These are phyloP conservation scores for Tetheella fluctuosa DNA, from an alignment of 2,888 invertebrate genomes.

Conservation along the genomic window DNA sequence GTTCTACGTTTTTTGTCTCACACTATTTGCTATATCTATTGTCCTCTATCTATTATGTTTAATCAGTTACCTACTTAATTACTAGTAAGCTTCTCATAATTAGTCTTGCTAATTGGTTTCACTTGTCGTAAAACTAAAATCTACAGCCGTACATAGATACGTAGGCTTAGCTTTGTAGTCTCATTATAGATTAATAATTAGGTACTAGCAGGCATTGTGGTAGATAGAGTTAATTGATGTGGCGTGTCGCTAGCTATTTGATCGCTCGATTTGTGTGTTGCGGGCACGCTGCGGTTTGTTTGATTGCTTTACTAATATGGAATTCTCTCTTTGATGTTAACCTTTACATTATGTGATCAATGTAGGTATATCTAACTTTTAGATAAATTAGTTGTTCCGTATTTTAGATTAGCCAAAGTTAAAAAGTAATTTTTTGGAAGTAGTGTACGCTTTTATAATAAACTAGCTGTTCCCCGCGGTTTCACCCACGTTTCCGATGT, in stretches of 20 bases:
- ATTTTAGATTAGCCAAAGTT: too few species aligned
- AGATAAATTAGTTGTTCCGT: too few species aligned
- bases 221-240: background rate
- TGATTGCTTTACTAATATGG: background rate
- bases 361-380: too few species aligned
- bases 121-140: background rate
- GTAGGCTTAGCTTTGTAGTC: background rate
- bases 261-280: background rate
- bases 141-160: background rate
- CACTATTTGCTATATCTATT: too few species aligned
- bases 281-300: background rate
- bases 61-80: too few species aligned
- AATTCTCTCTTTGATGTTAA: background rate
- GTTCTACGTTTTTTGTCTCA: too few species aligned
- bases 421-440: too few species aligned
- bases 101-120: background rate
- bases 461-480: too few species aligned
- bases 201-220: background rate
- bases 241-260: background rate
- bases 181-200: background rate
- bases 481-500: too few species aligned
- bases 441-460: too few species aligned
- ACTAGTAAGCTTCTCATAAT: background rate
- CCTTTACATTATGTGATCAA: too few species aligned
- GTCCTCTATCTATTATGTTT: too few species aligned